phyloP scores from a whole-genome alignment of 2,888 invertebrate species.

The Apoda limacodes region DNA sequence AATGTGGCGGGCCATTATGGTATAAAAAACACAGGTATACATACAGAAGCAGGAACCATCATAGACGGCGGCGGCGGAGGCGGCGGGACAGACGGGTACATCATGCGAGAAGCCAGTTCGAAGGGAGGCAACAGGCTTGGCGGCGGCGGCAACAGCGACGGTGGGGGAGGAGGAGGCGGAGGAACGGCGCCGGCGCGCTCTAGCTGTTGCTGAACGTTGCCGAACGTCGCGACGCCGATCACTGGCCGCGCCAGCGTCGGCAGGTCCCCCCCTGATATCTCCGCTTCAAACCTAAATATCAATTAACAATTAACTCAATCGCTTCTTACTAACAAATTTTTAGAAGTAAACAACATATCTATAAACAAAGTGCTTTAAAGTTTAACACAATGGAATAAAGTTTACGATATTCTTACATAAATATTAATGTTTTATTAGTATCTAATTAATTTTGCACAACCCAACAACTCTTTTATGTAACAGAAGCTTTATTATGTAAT shows the following conservation, averaged over 20 bases:
- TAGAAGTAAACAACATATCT: not conserved
- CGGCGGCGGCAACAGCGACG: conserved; percentile 36
- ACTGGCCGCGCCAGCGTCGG: conserved; percentile 71
- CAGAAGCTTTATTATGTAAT: no score
- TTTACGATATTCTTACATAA: not conserved
- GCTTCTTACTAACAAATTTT: not conserved
- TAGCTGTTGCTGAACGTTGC: conserved; percentile 75
- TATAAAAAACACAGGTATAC: no score
- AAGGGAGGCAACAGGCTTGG: conserved; percentile 10
- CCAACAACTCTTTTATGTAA: no score
- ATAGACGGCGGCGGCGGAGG: conserved; percentile 74
- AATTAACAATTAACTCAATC: conserved; percentile 12
- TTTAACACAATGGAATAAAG: not conserved
- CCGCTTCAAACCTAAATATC: conserved; percentile 83
- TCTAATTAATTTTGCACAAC: no score
- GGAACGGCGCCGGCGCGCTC: conserved; percentile 70
- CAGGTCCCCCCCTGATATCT: conserved; percentile 76
- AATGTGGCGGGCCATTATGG: no score
- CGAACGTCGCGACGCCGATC: conserved; percentile 80
- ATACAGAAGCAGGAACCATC: conserved; percentile 78
- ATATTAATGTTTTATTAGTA: no score
- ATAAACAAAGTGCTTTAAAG: not conserved
- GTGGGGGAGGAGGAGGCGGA: conserved; percentile 45
- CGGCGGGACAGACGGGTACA: conserved; percentile 74
- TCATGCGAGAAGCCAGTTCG: conserved; percentile 39